Evolutionary conservation across 2,113 vertebrate genomes (phyloP).

Genomic region (Periophthalmodon schlosseri): DNA sequence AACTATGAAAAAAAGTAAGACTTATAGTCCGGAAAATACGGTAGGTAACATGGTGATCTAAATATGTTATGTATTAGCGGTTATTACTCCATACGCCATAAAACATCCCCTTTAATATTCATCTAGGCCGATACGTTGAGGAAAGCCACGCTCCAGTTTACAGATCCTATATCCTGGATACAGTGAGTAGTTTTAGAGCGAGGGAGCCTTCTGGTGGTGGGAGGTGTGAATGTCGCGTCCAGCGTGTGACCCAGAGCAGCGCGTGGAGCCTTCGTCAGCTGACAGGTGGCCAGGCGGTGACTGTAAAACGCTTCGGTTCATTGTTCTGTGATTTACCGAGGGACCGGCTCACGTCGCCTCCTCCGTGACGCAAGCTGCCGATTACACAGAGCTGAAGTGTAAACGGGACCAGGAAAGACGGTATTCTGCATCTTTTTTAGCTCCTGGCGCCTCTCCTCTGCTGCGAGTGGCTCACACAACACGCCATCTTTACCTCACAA

Average conservation of each 20-base stretch:
- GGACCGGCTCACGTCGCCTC: slow-evolving; percentile 19
- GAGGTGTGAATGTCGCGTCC: slow-evolving; percentile 48
- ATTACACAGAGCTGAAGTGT: slow-evolving; percentile 31
- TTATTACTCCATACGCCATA: not conserved
- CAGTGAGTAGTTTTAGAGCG: not conserved
- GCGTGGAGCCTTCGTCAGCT: slow-evolving; percentile 35
- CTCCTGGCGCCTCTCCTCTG: too few species aligned
- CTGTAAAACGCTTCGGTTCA: slow-evolving; percentile 38
- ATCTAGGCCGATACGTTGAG: not conserved
- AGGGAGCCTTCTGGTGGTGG: slow-evolving; percentile 34
- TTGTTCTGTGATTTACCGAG: slow-evolving; percentile 16
- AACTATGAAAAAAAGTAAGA: too few species aligned
- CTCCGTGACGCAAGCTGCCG: slow-evolving; percentile 27
- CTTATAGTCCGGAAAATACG: too few species aligned
- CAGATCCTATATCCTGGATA: too few species aligned
- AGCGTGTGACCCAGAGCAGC: slow-evolving; percentile 32
- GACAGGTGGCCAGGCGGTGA: slow-evolving; percentile 38
- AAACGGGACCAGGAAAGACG: not conserved
- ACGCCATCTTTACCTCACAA: too few species aligned
- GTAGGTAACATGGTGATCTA: too few species aligned
- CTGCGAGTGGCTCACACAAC: too few species aligned
- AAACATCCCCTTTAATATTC: not conserved
- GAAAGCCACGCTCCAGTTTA: too few species aligned
- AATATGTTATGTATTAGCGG: too few species aligned
- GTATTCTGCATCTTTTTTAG: too few species aligned